Percentiles rank a stretch among this genome's conserved stretches.
Conservation (phyloP, 2,797 vertebrate genomes). For the Enteromius afrohamiltoni region DNA sequence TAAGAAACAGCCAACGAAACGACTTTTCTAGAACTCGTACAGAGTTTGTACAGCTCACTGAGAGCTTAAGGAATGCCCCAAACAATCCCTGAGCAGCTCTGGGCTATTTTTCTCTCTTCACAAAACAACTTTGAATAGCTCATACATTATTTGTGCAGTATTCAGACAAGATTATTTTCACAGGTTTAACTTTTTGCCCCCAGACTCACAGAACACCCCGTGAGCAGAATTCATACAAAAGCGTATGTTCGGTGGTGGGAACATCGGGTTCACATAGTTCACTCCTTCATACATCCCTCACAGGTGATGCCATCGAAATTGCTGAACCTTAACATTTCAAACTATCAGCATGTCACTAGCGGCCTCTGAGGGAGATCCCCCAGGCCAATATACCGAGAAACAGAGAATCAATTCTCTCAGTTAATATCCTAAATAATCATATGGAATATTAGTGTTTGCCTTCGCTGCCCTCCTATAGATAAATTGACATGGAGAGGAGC, state of each 20-base stretch:
- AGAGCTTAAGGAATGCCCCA: slow-evolving; percentile 35
- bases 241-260: not conserved
- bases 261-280: slow-evolving; percentile 12
- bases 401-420: slow-evolving; percentile 51
- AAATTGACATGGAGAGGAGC: slow-evolving; percentile 45
- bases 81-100: slow-evolving; percentile 27
- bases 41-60: slow-evolving; percentile 9
- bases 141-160: slow-evolving; percentile 41
- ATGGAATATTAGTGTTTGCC: slow-evolving; percentile 54
- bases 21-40: not conserved
- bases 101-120: slow-evolving; percentile 36
- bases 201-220: slow-evolving; percentile 28
- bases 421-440: slow-evolving; percentile 51
- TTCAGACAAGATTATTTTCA: slow-evolving; percentile 46
- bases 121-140: slow-evolving; percentile 42
- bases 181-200: slow-evolving; percentile 40
- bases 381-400: slow-evolving; percentile 39
- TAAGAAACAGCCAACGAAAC: not conserved
- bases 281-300: slow-evolving; percentile 8
- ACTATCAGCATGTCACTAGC: not conserved
- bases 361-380: slow-evolving; percentile 34
- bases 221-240: slow-evolving; percentile 31
- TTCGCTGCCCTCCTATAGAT: slow-evolving; percentile 47
- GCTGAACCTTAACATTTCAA: slow-evolving; percentile 28
- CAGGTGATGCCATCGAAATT: slow-evolving; percentile 31